phyloP scores from a whole-genome alignment of 1,140 invertebrate genomes.

The Epicauta chinensis region DNA sequence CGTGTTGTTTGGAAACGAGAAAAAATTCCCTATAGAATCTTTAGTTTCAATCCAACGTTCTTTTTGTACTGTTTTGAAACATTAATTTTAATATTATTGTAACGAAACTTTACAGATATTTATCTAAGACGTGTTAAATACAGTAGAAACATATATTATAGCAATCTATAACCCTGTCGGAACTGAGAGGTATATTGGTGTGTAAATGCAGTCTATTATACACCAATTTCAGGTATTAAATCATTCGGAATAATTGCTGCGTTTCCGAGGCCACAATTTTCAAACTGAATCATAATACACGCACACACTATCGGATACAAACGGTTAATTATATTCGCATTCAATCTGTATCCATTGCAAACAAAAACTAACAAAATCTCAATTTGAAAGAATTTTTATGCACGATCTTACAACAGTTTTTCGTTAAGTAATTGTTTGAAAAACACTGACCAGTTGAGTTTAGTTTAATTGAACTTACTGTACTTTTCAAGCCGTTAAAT shows the following conservation, averaged over 20 bases:
- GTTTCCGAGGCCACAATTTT: constrained; percentile 24
- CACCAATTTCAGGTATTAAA: constrained; percentile 40
- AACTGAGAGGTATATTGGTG: constrained; percentile 38
- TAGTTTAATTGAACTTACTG: too few relatives aligned
- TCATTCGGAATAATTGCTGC: constrained; percentile 38
- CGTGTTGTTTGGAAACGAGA: too few relatives aligned
- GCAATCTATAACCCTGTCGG: constrained; percentile 31
- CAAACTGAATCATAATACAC: constrained; percentile 1
- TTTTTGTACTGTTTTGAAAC: neutral
- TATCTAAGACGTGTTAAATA: constrained; percentile 2
- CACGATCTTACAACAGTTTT: too few relatives aligned
- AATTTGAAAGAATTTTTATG: too few relatives aligned
- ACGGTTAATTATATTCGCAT: neutral
- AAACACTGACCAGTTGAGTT: too few relatives aligned
- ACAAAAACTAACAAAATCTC: too few relatives aligned
- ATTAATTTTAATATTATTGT: neutral
- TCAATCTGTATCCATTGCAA: too few relatives aligned
- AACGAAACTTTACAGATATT: neutral
- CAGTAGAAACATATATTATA: constrained; percentile 11
- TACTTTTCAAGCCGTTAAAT: too few relatives aligned
- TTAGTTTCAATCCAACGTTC: too few relatives aligned
- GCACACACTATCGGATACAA: neutral
- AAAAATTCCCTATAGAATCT: too few relatives aligned
- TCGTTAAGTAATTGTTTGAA: too few relatives aligned
- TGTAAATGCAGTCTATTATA: constrained; percentile 39